Conservation (phyloP, 2,113 vertebrate species). For the Pholis gunnellus region DNA sequence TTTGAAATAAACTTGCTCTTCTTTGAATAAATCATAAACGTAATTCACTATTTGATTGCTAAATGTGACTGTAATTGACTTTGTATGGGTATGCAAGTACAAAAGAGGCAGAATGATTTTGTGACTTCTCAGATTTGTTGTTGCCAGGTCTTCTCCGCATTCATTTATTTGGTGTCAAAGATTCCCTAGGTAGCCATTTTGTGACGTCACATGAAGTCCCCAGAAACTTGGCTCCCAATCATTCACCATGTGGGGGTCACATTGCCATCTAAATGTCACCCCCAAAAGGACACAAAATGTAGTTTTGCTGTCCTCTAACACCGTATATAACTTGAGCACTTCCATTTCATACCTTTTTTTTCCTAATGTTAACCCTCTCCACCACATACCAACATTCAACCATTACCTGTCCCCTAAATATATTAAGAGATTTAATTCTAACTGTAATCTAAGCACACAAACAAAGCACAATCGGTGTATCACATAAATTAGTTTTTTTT, state of each 20-base stretch:
- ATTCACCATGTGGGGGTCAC: constrained; percentile 27
- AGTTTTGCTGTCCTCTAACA: neutral
- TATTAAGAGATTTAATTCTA: neutral
- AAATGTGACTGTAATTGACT: neutral
- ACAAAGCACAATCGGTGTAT: neutral
- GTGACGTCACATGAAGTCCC: constrained; percentile 16
- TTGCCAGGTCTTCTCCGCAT: neutral
- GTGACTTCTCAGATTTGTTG: neutral
- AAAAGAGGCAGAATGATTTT: neutral
- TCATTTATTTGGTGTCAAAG: constrained; percentile 34
- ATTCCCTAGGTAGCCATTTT: constrained; percentile 28
- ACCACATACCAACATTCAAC: neutral
- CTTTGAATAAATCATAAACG: neutral
- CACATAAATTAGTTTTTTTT: too few relatives aligned
- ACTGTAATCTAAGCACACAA: neutral
- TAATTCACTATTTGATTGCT: neutral
- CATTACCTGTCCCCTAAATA: neutral
- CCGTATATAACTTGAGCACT: neutral
- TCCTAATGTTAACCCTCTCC: neutral
- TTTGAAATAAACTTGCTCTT: neutral
- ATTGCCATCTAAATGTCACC: constrained; percentile 12
- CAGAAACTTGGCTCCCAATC: constrained; percentile 7
- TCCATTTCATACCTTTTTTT: neutral
- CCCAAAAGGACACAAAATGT: neutral
- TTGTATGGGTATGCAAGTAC: neutral